Conservation (phyloP, 2,113 vertebrate genomes). For the Centropus bengalensis region DNA sequence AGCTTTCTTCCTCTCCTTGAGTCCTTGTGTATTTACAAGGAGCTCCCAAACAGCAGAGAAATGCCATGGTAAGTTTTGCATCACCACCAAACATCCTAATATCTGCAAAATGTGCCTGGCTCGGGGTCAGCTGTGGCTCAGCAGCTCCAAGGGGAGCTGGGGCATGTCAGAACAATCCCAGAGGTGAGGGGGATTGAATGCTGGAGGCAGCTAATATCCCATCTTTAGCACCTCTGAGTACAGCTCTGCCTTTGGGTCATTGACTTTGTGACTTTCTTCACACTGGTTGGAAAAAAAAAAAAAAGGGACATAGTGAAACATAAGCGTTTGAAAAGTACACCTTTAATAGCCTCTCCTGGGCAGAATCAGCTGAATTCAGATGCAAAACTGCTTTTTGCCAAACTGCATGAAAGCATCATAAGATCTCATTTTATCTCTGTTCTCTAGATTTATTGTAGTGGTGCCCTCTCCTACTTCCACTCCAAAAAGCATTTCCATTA, state of each 20-base stretch:
- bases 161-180: background rate
- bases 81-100: background rate
- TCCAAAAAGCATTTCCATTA: conserved; percentile 35
- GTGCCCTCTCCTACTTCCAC: conserved; percentile 6
- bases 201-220: background rate
- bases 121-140: background rate
- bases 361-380: conserved; percentile 42
- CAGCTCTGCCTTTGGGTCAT: background rate
- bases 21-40: background rate
- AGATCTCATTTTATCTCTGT: conserved; percentile 38
- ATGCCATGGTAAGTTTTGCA: background rate
- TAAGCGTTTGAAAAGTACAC: background rate
- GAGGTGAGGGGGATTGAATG: background rate
- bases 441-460: conserved; percentile 42
- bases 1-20: background rate
- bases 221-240: background rate
- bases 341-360: background rate
- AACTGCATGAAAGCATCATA: conserved; percentile 3
- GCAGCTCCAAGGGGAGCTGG: background rate
- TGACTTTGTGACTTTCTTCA: background rate
- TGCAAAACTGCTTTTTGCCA: conserved; percentile 58
- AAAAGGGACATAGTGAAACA: background rate
- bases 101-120: background rate
- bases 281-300: background rate
- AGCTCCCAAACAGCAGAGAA: background rate